Evolutionary conservation across 2,888 invertebrate genomes (phyloP).

Genomic region (Ophraella communa): DNA sequence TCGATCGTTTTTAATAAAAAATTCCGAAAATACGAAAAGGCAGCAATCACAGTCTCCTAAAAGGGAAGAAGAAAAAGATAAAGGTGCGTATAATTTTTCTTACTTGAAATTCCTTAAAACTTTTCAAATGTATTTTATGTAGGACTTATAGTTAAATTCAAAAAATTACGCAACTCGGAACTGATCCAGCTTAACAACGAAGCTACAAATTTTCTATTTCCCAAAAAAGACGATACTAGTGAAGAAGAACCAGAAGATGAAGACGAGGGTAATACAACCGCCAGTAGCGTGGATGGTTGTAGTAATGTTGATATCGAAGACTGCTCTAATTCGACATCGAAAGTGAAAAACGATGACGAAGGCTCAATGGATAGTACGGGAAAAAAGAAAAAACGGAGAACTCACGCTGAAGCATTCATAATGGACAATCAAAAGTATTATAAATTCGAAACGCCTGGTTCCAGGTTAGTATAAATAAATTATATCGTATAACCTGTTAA

Average conservation of each 20-base stretch:
- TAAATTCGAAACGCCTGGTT: conserved; percentile 61
- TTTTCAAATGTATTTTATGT: not conserved
- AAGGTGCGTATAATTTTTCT: conserved; percentile 29
- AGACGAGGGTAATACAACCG: conserved; percentile 60
- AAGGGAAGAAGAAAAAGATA: conserved; percentile 47
- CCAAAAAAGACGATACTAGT: conserved; percentile 66
- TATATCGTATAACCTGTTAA: too few relatives aligned
- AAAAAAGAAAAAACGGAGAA: conserved; percentile 58
- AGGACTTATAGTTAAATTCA: conserved; percentile 70
- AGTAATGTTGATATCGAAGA: conserved; percentile 15
- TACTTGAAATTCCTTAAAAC: not conserved
- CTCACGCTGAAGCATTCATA: conserved; percentile 66
- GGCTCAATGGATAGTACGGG: conserved; percentile 51
- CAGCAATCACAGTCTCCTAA: conserved; percentile 37
- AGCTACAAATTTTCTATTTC: conserved; percentile 88
- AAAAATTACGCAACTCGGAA: conserved; percentile 76
- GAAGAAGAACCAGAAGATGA: conserved; percentile 65
- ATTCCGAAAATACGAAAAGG: conserved; percentile 32
- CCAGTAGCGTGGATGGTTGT: conserved; percentile 24
- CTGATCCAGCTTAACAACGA: conserved; percentile 80
- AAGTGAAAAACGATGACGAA: conserved; percentile 49
- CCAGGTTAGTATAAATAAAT: conserved; percentile 52
- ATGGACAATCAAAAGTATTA: conserved; percentile 68
- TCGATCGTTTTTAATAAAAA: conserved; percentile 62
- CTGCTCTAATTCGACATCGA: conserved; percentile 14